Base-by-base conservation (phyloP, 2,888 invertebrate species). In the Colletes collaris region DNA sequence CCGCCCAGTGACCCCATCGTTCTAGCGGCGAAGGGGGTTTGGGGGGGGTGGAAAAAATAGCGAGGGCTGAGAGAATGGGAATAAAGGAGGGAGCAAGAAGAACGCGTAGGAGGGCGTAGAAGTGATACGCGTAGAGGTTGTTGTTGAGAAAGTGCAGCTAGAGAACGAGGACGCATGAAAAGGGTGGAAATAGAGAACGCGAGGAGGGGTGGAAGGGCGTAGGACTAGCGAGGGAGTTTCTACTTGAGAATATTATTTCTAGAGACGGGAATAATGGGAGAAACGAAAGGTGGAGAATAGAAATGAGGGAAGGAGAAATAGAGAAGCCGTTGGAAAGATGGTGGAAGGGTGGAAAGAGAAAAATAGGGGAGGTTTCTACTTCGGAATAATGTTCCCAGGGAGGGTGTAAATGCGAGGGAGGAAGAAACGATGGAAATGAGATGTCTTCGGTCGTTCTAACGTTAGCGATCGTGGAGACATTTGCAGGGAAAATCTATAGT, bases 181-280 rank as follows among this genome's bases (percentile, higher is more conserved):
- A 40, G 19, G 53, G 60, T 16, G 53, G 56, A 64, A 44, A 66
- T 16, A 44, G 52, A 13, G 53, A 56, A 62, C 68, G 69, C 13
- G 35, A 44, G 53, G 37, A 44, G 65, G 53, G 65, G 19, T 50
- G 50, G 50, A 49, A 67, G 56, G 56, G 56, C n/a, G 56, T 56
- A 56, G 67, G 16, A 58, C 46, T 46, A 49, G 66, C 53, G 53
- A 46, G 44, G 27, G 35, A 35, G 62, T 62, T 63, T 55, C 70
- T 46, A 44, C 70, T 63, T 44, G 70, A 62, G 53, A 52, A 63
- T 63, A 70, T 52, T 70, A 63, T 63, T 70, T 53, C 63, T 63
- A 46, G 64, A 56, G 67, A 64, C 58, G 65, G 67, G 75, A 76
- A 78, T 71, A 81, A 79, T 72, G 66, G 70, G 67, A 49, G 67